Evolutionary conservation across 2,113 vertebrate species (phyloP).

Genomic region (Amblyornis subalaris): DNA sequence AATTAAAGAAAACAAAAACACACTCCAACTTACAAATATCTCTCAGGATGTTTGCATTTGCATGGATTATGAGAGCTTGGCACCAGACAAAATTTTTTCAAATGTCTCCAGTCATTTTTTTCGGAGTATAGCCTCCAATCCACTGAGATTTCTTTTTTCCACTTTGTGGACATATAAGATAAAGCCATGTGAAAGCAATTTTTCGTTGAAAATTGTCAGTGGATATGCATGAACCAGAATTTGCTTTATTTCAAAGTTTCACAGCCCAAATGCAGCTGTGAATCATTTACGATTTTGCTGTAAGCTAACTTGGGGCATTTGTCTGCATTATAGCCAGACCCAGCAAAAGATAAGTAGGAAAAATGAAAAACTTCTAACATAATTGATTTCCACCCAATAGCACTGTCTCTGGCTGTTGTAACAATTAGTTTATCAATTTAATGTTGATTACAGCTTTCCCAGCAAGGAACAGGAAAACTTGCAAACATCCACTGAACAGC

Average conservation of each 20-base stretch:
- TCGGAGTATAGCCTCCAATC: neutral
- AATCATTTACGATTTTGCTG: constrained; percentile 44
- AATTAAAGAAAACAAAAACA: neutral
- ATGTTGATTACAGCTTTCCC: neutral
- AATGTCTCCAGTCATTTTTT: constrained; percentile 2
- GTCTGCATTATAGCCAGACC: constrained; percentile 13
- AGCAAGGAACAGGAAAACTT: neutral
- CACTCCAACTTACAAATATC: neutral
- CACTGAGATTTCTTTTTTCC: neutral
- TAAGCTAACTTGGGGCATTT: neutral
- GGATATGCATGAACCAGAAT: neutral
- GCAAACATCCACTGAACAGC: neutral
- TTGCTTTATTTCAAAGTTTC: constrained; percentile 13
- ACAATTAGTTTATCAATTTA: constrained; percentile 51
- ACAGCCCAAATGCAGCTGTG: constrained; percentile 10
- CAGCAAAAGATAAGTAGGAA: constrained; percentile 24
- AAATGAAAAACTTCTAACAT: constrained; percentile 26
- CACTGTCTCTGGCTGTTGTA: constrained; percentile 23
- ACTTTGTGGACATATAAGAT: neutral
- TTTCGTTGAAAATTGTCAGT: neutral
- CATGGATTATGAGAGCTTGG: neutral
- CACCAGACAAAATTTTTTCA: neutral
- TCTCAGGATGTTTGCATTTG: constrained; percentile 43
- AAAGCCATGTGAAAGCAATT: constrained; percentile 5
- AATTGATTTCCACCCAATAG: constrained; percentile 32